Percentiles rank a stretch among this genome's conserved stretches.
These are phyloP conservation scores for Nymphalis c-album DNA, from an alignment of 2,888 invertebrate genomes.

Conservation along the genomic window DNA sequence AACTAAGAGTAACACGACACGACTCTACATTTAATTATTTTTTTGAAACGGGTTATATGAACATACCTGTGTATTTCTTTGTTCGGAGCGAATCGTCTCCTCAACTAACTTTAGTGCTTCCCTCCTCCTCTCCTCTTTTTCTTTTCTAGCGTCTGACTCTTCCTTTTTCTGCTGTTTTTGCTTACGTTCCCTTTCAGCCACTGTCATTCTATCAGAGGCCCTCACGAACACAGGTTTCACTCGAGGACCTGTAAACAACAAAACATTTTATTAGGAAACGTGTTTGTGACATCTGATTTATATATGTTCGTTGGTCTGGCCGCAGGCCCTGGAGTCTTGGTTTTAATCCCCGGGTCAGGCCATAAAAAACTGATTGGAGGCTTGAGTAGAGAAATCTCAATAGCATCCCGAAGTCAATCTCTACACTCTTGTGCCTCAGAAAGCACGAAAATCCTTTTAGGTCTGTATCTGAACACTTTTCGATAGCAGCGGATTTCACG, in stretches of 20 bases:
- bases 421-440: no score
- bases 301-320: neutral
- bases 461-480: no score
- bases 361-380: no score
- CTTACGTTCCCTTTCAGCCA: slow-evolving; percentile 96
- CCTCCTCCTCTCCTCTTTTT: slow-evolving; percentile 92
- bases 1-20: no score
- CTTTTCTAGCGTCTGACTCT: slow-evolving; percentile 90
- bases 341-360: no score
- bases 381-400: no score
- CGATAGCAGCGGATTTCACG: no score
- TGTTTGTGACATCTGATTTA: neutral
- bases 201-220: slow-evolving; percentile 95
- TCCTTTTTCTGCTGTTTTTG: slow-evolving; percentile 90
- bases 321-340: no score
- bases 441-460: no score
- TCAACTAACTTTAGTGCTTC: slow-evolving; percentile 95
- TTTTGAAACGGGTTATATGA: neutral
- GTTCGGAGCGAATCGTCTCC: slow-evolving; percentile 92
- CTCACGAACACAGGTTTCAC: slow-evolving; percentile 97
- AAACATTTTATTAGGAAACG: neutral
- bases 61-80: slow-evolving; percentile 80
- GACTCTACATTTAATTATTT: no score
- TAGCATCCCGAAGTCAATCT: no score
- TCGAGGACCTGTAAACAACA: slow-evolving; percentile 84